These are phyloP conservation scores for Hippocampus comes DNA, from an alignment of 2,113 vertebrate species.

Conservation along the genomic window DNA sequence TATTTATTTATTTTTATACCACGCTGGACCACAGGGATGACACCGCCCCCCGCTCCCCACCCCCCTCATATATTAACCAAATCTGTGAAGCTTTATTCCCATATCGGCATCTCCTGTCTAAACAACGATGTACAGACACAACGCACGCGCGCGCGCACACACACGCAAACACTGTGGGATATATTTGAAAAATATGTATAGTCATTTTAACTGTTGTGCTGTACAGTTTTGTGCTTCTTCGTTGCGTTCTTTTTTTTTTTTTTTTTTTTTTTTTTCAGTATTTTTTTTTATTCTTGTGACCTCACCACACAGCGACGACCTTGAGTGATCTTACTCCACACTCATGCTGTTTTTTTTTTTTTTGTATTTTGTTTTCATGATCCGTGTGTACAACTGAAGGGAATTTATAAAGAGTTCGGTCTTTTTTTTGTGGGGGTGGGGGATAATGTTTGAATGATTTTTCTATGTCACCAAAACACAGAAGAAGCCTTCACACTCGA, in stretches of 20 bases:
- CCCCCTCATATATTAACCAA: neutral
- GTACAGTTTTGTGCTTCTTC: conserved; percentile 34
- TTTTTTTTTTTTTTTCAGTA: conserved; percentile 10
- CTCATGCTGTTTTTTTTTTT: neutral
- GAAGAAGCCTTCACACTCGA: conserved; percentile 36
- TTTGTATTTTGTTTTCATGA: conserved; percentile 10
- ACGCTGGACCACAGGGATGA: neutral
- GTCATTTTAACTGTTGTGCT: conserved; percentile 27
- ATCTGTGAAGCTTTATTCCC: conserved; percentile 21
- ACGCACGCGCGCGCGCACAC: neutral
- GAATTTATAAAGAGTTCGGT: conserved; percentile 2
- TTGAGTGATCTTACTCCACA: neutral
- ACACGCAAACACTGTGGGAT: conserved; percentile 4
- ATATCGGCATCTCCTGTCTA: neutral
- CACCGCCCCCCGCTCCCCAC: too few relatives aligned
- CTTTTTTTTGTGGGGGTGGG: neutral
- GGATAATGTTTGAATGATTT: conserved; percentile 29
- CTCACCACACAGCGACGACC: neutral
- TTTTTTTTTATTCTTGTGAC: neutral
- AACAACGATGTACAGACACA: neutral
- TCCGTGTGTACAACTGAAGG: neutral
- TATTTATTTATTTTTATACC: conserved; percentile 71
- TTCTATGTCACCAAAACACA: conserved; percentile 35
- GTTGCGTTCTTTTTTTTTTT: conserved; percentile 33
- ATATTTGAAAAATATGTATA: conserved; percentile 4